phyloP scores from a whole-genome alignment of 2,888 invertebrate species.

The Mesorhabditis sp. region DNA sequence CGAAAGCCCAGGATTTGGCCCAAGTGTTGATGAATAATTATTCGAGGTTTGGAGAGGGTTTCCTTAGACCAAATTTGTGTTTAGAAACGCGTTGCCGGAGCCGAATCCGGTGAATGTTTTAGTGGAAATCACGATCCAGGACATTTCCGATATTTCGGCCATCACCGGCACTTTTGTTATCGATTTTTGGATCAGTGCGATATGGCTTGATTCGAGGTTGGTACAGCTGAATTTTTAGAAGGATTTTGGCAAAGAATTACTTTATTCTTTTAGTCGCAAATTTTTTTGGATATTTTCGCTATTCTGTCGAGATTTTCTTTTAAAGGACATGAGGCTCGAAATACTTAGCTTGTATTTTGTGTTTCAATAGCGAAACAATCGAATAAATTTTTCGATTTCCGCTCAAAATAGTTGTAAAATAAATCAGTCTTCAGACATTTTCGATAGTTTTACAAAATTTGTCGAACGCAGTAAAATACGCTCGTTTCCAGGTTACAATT shows the following conservation, averaged over 20 bases:
- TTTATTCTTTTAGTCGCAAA: background rate
- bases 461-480: too few relatives aligned
- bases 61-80: conserved; percentile 8
- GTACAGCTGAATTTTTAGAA: background rate
- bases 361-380: too few relatives aligned
- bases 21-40: conserved; percentile 50
- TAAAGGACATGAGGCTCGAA: too few relatives aligned
- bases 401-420: too few relatives aligned
- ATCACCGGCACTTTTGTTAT: conserved; percentile 53
- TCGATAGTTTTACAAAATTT: too few relatives aligned
- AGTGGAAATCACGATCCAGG: conserved; percentile 56
- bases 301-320: too few relatives aligned
- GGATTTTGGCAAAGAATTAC: too few relatives aligned
- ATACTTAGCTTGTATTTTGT: too few relatives aligned
- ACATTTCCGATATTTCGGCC: conserved; percentile 53
- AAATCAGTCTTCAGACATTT: too few relatives aligned
- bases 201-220: conserved; percentile 50
- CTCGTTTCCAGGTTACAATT: conserved; percentile 41
- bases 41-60: conserved; percentile 30
- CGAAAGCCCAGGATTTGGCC: conserved; percentile 50
- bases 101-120: conserved; percentile 49
- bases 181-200: conserved; percentile 56
- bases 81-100: conserved; percentile 53
- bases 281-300: too few relatives aligned
- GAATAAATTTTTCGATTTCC: too few relatives aligned